A percentile compares a stretch with the other conserved stretches of the same genome.
Conservation (phyloP, 2,113 vertebrate species). For the Fregetta grallaria region DNA sequence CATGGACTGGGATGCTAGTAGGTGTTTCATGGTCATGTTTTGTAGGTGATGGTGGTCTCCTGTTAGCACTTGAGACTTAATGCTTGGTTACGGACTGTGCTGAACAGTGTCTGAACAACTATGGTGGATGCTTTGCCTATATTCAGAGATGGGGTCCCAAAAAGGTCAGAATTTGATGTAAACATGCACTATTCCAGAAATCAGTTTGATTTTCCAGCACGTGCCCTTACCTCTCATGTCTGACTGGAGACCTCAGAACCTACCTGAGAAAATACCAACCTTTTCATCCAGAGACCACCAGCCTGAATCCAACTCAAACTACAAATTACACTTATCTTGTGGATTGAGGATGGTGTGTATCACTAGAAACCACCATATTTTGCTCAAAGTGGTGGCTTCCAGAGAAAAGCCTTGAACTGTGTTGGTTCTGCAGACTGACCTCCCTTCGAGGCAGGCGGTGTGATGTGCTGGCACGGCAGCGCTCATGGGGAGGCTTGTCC, state of each 20-base stretch:
- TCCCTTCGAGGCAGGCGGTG: background rate
- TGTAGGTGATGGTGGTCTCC: background rate
- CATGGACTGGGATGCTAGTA: background rate
- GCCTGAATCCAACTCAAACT: background rate
- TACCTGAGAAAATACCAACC: background rate
- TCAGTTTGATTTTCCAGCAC: fast-evolving
- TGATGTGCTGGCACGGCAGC: background rate
- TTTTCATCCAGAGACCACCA: background rate
- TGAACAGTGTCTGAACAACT: background rate
- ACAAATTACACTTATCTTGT: background rate
- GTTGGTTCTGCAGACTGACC: background rate
- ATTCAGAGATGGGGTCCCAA: background rate
- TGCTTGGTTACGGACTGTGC: background rate
- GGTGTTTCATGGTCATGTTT: background rate
- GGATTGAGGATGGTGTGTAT: no score
- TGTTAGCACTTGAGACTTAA: background rate
- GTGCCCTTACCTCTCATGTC: background rate
- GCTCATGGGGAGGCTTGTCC: background rate
- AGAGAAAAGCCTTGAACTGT: background rate
- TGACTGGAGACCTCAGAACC: background rate
- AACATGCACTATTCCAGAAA: background rate
- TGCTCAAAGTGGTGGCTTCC: background rate
- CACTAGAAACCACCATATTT: background rate
- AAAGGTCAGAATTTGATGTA: background rate
- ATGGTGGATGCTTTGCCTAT: background rate